Evolutionary conservation across 2,888 invertebrate species (phyloP), one percentile per base, ranked within the genome.

Genomic region (Callimorpha dominula): DNA sequence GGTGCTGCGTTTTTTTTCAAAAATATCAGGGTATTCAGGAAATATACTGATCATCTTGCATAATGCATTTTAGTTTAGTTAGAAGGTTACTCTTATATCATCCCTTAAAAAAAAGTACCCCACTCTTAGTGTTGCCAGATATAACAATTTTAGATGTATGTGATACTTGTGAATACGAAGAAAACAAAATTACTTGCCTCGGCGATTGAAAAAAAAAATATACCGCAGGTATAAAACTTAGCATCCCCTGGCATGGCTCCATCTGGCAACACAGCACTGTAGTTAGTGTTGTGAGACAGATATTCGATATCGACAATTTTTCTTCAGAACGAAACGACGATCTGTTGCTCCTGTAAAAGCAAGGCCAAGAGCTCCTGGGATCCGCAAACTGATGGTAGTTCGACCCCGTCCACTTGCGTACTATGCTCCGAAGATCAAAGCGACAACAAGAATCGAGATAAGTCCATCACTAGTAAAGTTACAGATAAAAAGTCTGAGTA

Each of bases 401-500:
- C 94, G 70, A 92, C 94, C 0, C 89, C 94, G 0, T 94, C 95
- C 64, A 94, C 94, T 75, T 94, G 94, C 85, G 89, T 93, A 15
- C 86, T 93, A 54, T 93, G 91, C 78, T 90, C 91, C 40, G 93
- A 93, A 81, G 92, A 88, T 75, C 86, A 83, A 40, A 87, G 84
- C 72, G 79, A 79, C 43, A 73, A 73, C 75, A 83, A 83, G 31
- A 65, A 73, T 2, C 66, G 78, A 88, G 91, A 87, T 87, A 90
- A 92, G 89, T 90, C 91, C 49, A 65, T 78, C 65, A 77, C 73
- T 70, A 86, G 81, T 83, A 88, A 86, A 85, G 71, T 78, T 66
- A 80, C 81, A 52, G 80, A 81, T 6, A 78, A 81, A 40, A 85
- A 83, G 49, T 75, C 86, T 11, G 74, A 80, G 11, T 78, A 73